Base-by-base conservation (phyloP, 2,888 invertebrate species). In the Drosophila fungiperda region DNA sequence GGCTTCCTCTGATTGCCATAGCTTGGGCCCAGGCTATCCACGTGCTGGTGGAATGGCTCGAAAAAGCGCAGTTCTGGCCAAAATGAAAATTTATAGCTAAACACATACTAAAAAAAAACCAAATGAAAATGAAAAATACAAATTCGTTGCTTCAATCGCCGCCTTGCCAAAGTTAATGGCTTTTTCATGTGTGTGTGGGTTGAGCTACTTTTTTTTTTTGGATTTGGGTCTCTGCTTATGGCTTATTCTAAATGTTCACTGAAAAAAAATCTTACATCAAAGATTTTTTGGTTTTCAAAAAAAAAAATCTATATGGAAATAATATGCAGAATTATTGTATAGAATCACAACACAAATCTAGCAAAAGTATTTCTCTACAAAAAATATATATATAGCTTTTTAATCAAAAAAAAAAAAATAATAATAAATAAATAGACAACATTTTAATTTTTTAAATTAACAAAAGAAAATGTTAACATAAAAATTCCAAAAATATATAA, bases 21-120 rank as follows among this genome's bases (percentile, higher is more conserved):
- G 38, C 55, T 38, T 40, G 54, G 54, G 55, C n/a, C 33, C 8
- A 32, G 32, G 23, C 42, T 23, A 35, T 54, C 49, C 38, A 42
- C 20, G 32, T 60, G 48, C 26, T 48, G 53, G 8, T n/a, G 35
- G 63, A 45, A 45, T 23, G 15, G 8, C 20, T 61, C 54, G 67
- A 63, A 88, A 87, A 90, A 90, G 90, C 89, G 87, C 87, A 83
- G 83, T 70, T 68, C 67, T 68, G 63, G 15, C 32, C 71, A 74
- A 88, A 90, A 90, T 86, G 83, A 83, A 77, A 87, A 89, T 90
- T 90, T 87, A 87, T 90, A 81, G 87, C 76, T 76, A 79, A 79
- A 73, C 73, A 80, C 78, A 85, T 73, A 71, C 57, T 71, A 68
- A 76, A 76, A 55, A n/a, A 36, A 36, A 11, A 8, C 23, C 15